Conservation (phyloP, 2,888 invertebrate species). For the Monopis laevigella region DNA sequence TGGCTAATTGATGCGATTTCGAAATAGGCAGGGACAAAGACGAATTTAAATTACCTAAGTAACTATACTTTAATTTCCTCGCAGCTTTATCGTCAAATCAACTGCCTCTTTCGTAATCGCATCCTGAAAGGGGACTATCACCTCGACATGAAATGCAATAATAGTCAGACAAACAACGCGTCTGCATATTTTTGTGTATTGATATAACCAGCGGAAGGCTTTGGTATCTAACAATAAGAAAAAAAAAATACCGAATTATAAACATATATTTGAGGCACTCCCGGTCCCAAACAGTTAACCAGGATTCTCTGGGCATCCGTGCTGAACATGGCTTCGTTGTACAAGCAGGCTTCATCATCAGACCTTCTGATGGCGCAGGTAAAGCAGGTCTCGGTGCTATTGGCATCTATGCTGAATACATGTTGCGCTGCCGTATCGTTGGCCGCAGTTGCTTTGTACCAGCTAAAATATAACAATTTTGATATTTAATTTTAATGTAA, state of each 20-base stretch:
- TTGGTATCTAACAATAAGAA: too few relatives aligned
- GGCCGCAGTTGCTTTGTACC: conserved; percentile 84
- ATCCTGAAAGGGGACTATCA: too few relatives aligned
- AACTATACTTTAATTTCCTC: too few relatives aligned
- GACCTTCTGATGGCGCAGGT: conserved; percentile 74
- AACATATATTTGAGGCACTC: conserved; percentile 77
- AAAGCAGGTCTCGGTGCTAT: conserved; percentile 69
- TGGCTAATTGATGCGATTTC: too few relatives aligned
- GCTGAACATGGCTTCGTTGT: conserved; percentile 76
- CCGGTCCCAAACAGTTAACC: conserved; percentile 85
- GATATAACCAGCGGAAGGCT: too few relatives aligned
- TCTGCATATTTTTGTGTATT: too few relatives aligned
- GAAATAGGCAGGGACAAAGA: too few relatives aligned
- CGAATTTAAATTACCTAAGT: too few relatives aligned
- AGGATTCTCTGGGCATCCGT: conserved; percentile 72
- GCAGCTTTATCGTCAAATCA: too few relatives aligned
- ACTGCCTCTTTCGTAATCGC: too few relatives aligned
- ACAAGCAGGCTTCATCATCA: conserved; percentile 67
- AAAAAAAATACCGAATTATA: conserved; percentile 59
- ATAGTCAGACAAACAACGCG: too few relatives aligned
- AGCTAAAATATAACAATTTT: conserved; percentile 31
- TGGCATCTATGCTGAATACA: conserved; percentile 75
- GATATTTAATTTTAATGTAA: background rate
- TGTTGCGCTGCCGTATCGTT: conserved; percentile 82
- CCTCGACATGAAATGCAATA: too few relatives aligned